These are phyloP conservation scores for Cotesia congregata DNA, from an alignment of 2,888 invertebrate species.

Conservation along the genomic window DNA sequence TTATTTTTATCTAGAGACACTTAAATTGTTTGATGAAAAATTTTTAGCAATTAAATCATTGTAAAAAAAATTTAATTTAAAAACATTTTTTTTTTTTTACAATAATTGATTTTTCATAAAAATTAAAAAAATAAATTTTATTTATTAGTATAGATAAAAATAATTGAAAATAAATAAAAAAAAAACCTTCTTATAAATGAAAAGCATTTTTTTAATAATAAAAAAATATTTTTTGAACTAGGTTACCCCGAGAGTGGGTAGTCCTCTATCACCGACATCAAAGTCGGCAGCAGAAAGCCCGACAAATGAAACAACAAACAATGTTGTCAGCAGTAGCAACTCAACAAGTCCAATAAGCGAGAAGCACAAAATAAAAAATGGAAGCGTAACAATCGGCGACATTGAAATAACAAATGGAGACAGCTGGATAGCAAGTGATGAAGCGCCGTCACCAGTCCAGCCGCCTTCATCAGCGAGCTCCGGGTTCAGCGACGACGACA, in stretches of 20 bases:
- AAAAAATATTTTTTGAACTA: constrained; percentile 39
- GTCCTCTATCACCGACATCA: constrained; percentile 64
- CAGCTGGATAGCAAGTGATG: constrained; percentile 70
- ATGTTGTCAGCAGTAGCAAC: constrained; percentile 46
- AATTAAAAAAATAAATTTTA: too few species aligned
- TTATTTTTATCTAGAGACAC: background rate
- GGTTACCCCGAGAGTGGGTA: constrained; percentile 66
- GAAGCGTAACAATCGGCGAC: constrained; percentile 67
- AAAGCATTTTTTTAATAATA: background rate
- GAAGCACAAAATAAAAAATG: constrained; percentile 62
- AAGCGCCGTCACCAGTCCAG: constrained; percentile 73
- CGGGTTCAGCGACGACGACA: constrained; percentile 92
- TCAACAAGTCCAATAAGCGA: constrained; percentile 69
- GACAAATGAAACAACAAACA: constrained; percentile 56
- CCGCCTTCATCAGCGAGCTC: constrained; percentile 83
- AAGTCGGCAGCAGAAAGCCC: constrained; percentile 50
- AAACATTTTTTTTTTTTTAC: too few species aligned
- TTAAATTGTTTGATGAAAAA: too few species aligned
- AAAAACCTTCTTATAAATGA: background rate
- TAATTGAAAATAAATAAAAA: too few species aligned
- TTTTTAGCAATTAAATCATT: too few species aligned
- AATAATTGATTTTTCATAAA: too few species aligned
- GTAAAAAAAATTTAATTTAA: too few species aligned
- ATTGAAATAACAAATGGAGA: constrained; percentile 71
- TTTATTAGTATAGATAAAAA: too few species aligned